Evolutionary conservation across 1,140 invertebrate genomes (phyloP), one percentile per base, ranked within the genome.

Genomic region (Scaptodrosophila lebanonensis): DNA sequence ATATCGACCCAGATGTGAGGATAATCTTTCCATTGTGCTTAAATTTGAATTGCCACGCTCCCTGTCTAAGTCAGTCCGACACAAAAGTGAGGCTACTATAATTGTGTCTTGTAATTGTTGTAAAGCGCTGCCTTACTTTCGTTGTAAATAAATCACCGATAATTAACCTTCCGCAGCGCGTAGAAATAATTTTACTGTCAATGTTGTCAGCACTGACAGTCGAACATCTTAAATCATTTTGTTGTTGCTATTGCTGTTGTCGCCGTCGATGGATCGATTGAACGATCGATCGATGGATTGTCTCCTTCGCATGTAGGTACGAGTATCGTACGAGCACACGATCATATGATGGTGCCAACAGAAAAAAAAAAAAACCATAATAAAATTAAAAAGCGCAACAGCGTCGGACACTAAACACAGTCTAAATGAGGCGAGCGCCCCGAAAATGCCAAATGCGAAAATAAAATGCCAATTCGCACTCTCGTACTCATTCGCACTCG

Each of bases 121-220:
- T 8, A 50, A 1, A 7, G 4, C 29, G 8, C 27, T 32, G 13
- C 12, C 11, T 54, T 7, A n/a, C n/a, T 22, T 18, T 59, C 51
- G 42, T 75, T 79, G 69, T 82, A 79, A 79, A 79, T 79, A 79
- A 79, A 79, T 83, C 72, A 83, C 70, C 56, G 62, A 83, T 83
- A 83, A 83, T 83, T 83, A 83, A 83, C 79, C 79, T 84, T 62
- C 71, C 50, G 62, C 67, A 61, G 73, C 56, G 69, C 54, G 66
- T 71, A 66, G 66, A 83, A 77, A 83, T 83, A 77, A 83, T 83
- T 83, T 83, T 77, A 83, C 66, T 79, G 79, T 83, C 79, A 83
- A 59, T 69, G 72, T 66, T 83, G 72, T 77, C 79, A 83, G 54
- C 66, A 59, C 27, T 82, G 75, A 79, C 75, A 82, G 76, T 64